A percentile compares a stretch with the other conserved stretches of the same genome.
These are phyloP conservation scores for Hepsetus odoe DNA, from an alignment of 2,113 vertebrate genomes.

Conservation along the genomic window DNA sequence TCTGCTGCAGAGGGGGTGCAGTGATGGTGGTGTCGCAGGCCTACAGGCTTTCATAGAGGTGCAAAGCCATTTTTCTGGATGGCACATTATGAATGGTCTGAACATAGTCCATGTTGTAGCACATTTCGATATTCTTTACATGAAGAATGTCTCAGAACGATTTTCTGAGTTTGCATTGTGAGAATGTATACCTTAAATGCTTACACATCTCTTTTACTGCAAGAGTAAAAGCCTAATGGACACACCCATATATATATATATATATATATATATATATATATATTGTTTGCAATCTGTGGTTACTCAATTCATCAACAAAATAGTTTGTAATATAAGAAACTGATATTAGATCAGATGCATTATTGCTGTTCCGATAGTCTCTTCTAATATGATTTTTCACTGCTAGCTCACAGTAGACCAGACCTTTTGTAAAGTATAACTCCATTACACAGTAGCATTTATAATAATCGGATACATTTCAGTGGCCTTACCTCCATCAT, in stretches of 20 bases:
- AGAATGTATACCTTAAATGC: too few relatives aligned
- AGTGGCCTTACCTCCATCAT: too few relatives aligned
- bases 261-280: too few relatives aligned
- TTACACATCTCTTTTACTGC: too few relatives aligned
- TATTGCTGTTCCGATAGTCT: not conserved
- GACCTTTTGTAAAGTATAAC: not conserved
- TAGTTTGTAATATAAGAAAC: too few relatives aligned
- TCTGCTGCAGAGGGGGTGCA: constrained; percentile 78
- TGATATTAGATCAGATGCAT: too few relatives aligned
- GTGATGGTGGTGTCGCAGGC: constrained; percentile 46
- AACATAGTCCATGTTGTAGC: not conserved
- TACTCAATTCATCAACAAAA: too few relatives aligned
- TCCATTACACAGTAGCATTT: not conserved
- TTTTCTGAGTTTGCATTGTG: not conserved
- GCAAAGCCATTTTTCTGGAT: constrained; percentile 59
- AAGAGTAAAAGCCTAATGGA: too few relatives aligned
- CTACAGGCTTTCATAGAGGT: constrained; percentile 7
- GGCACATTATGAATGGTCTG: not conserved
- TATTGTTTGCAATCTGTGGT: too few relatives aligned
- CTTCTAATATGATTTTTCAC: not conserved
- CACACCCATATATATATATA: too few relatives aligned
- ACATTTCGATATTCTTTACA: not conserved
- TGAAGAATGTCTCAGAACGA: not conserved
- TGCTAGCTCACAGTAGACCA: not conserved
- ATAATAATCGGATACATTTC: not conserved